Evolutionary conservation across 2,888 invertebrate genomes (phyloP), one percentile per base, ranked within the genome.

Genomic region (Xestia c-nigrum): DNA sequence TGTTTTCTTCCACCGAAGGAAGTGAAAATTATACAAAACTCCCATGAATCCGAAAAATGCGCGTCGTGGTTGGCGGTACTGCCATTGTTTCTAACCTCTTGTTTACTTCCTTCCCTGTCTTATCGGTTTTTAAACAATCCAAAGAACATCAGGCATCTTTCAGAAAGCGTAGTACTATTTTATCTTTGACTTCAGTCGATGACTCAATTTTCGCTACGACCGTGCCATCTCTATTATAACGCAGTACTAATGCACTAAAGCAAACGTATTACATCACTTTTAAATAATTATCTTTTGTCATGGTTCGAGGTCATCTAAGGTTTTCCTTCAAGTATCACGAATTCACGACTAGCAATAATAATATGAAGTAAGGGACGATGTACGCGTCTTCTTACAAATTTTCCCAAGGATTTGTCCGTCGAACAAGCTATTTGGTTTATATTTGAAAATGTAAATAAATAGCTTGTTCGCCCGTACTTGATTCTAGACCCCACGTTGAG

Each of bases 201-300:
- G 79, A 80, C 31, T 69, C 69, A 80, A 40, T 76, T 59, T 46
- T 52, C 64, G 38, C 50, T 38, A 31, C 21, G 82, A 69, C 64
- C 40, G 38, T 69, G 64, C 16, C n/a, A 24, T 82, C 77, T 76
- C 59, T 59, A 57, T 75, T 50, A 24, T 38, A 38, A 52, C 14
- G 9, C n/a, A 64, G 14, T 64, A 64, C 64, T 64, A 64, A 64
- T 64, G 7, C n/a, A 59, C 40, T 59, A 65, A 52, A 59, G 69
- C 63, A 69, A 68, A 69, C 19, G 46, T 16, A 82, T 80, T 82
- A 61, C 82, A 76, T 82, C 82, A 80, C 52, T 31, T 57, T 63
- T 46, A 47, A 61, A 61, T 72, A 16, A 69, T 76, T 12, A 65
- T 40, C 63, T 50, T 66, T 81, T 75, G 55, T 67, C 81, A 52